Evolutionary conservation across 35 echinoderm and acorn worm species (phyloP), one percentile per base, ranked within the genome.

Genomic region (Diadema setosum): DNA sequence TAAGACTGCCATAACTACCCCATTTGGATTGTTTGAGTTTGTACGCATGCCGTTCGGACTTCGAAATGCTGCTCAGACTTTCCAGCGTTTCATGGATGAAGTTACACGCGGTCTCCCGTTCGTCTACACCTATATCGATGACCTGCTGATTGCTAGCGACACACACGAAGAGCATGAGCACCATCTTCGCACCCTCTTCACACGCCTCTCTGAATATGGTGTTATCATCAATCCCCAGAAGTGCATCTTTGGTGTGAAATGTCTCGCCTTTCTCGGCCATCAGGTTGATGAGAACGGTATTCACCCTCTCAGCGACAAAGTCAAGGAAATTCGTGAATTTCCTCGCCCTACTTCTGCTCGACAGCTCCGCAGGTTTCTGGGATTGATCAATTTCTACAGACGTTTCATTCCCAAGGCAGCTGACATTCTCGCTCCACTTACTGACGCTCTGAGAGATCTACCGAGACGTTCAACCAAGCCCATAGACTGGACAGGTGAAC

Each of bases 1-100:
- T 7, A 86, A 61, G n/a, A 90, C 93, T 8, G 87, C 87, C 0
- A 58, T 90, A 14, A 94, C 70, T 4, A 94, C 86, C 11, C 87
- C 92, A 15, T 89, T 94, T 39, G 87, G 87, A 0, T 46, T 84
- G 18, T 94, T 65, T 26, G 92, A 90, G n/a, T 89, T 85, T 37
- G 42, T 18, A n/a, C 42, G 75, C 11, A 94, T 94, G 87, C 92
- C 87, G 5, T 94, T 94, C 35, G 92, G 86, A 3, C 81, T 90
- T 43, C 0, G 14, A 80, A 90, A 85, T 11, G 92, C 92, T 39
- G 81, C 91, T 1, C 81, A 88, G 36, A 84, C 61, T 1, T 94
- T 89, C 82, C 92, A 94, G 23, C 30, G 92, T 25, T 94, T 94
- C 37, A 90, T 93, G 25, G 84, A 87, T 30, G 23, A 81, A 37